Evolutionary conservation across 2,113 vertebrate genomes (phyloP), one percentile per base, ranked within the genome.

Genomic region (Notarius lentiginosus): DNA sequence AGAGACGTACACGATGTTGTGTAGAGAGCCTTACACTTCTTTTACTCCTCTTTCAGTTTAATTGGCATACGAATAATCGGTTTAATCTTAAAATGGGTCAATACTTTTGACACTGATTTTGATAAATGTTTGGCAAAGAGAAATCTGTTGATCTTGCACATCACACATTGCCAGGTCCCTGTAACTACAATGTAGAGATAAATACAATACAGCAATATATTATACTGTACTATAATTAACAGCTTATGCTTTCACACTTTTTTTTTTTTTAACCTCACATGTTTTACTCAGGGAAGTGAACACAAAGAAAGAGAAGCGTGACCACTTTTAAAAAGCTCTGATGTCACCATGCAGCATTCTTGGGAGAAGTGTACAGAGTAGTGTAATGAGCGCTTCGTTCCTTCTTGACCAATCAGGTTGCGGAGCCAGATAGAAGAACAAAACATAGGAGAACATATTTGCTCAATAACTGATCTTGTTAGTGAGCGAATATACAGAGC

Each of bases 181-280:
- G 77, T 11, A 55, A 60, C 53, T 63, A 76, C 68, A 65, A 82
- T 80, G n/a, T 17, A 82, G 34, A 72, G 14, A 72, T 76, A 83
- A 75, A 83, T 27, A 83, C n/a, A 75, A 83, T 27, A 83, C n/a
- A 53, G 41, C 22, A 60, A 58, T 27, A 6, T 79, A 12, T 51
- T 82, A 58, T 22, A 80, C 11, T 77, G 56, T 73, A 34, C 1
- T 47, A 68, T 60, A 53, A 76, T 58, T 76, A 77, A 84, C 27
- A 17, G 76, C 53, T 51, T 79, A 27, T 58, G 53, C 77, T 80
- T 80, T 60, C 53, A 80, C 27, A 56, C 24, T 51, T 76, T 49
- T 76, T 72, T 4, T 72, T 72, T 4, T 51, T 41, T 41, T 41
- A 41, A 41, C 41, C 41, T 41, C 41, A n/a, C 10, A 65, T 65